Evolutionary conservation across 2,113 vertebrate genomes (phyloP).

Genomic region (Syrrhaptes paradoxus): DNA sequence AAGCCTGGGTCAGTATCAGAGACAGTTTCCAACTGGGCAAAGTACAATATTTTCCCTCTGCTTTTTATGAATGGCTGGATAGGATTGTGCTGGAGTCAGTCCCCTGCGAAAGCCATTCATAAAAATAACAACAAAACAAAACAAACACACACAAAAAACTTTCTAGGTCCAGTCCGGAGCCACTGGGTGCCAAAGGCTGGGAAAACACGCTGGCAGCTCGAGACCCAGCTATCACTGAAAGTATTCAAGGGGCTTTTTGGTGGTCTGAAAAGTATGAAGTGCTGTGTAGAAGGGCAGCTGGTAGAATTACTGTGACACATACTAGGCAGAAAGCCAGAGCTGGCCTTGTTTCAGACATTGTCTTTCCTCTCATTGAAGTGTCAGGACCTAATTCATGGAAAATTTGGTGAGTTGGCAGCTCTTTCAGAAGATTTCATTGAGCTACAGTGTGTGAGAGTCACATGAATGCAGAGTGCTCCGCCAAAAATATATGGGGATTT

Average conservation of each 20-base stretch:
- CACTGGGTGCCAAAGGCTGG: slow-evolving; percentile 78
- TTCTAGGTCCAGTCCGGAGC: slow-evolving; percentile 70
- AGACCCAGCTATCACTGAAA: slow-evolving; percentile 66
- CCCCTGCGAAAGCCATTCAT: slow-evolving; percentile 79
- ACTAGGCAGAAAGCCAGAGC: slow-evolving; percentile 80
- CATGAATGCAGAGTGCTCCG: slow-evolving; percentile 64
- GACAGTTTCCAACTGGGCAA: slow-evolving; percentile 59
- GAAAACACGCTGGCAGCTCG: slow-evolving; percentile 71
- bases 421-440: slow-evolving; percentile 82
- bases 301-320: slow-evolving; percentile 80
- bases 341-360: slow-evolving; percentile 85
- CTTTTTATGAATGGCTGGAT: slow-evolving; percentile 81
- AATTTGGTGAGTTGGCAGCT: slow-evolving; percentile 82
- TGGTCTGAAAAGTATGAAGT: slow-evolving; percentile 80
- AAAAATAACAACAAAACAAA: slow-evolving; percentile 80
- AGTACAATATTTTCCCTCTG: slow-evolving; percentile 64
- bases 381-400: slow-evolving; percentile 87
- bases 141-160: slow-evolving; percentile 63
- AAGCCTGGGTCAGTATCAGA: slow-evolving; percentile 36
- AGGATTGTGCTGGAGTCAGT: slow-evolving; percentile 61
- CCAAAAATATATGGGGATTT: slow-evolving; percentile 71
- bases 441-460: slow-evolving; percentile 73
- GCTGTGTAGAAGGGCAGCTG: slow-evolving; percentile 78
- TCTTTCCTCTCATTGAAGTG: slow-evolving; percentile 85
- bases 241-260: slow-evolving; percentile 78